A percentile compares a stretch with the other conserved stretches of the same genome.
These are phyloP conservation scores for Beroe forskalii DNA, from an alignment of 37 sponge, comb jelly and placozoan genomes.

Conservation along the genomic window DNA sequence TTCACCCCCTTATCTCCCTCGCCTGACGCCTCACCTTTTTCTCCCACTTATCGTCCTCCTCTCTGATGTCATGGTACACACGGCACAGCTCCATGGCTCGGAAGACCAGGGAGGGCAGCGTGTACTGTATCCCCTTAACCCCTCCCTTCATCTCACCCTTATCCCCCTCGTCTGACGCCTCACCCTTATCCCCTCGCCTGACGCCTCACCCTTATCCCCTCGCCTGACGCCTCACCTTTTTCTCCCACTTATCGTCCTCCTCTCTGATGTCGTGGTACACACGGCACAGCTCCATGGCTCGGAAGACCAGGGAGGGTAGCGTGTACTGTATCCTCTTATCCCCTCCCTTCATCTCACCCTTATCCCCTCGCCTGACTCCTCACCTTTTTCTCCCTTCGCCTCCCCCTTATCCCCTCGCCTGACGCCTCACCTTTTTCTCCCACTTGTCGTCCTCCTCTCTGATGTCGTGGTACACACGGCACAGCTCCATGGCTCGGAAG, in stretches of 20 bases:
- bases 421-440: slow-evolving; percentile 90
- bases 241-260: slow-evolving; percentile 90
- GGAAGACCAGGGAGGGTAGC: slow-evolving; percentile 87
- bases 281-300: slow-evolving; percentile 77
- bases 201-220: too few species aligned
- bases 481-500: slow-evolving; percentile 83
- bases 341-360: slow-evolving; percentile 82
- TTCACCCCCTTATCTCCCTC: too few species aligned
- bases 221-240: slow-evolving; percentile 91
- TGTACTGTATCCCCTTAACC: slow-evolving; percentile 74
- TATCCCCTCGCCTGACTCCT: too few species aligned
- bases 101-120: slow-evolving; percentile 89
- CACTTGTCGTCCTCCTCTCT: slow-evolving; percentile 88
- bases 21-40: slow-evolving; percentile 92
- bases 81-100: slow-evolving; percentile 78
- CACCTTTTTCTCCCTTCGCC: too few species aligned
- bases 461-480: slow-evolving; percentile 71
- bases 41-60: slow-evolving; percentile 90
- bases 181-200: too few species aligned
- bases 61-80: slow-evolving; percentile 72
- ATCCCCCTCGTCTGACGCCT: too few species aligned
- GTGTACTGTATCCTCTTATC: slow-evolving; percentile 78
- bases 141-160: slow-evolving; percentile 86
- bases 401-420: too few species aligned
- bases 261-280: slow-evolving; percentile 73